Evolutionary conservation across 2,888 invertebrate genomes (phyloP).

Genomic region (Oligia strigilis): DNA sequence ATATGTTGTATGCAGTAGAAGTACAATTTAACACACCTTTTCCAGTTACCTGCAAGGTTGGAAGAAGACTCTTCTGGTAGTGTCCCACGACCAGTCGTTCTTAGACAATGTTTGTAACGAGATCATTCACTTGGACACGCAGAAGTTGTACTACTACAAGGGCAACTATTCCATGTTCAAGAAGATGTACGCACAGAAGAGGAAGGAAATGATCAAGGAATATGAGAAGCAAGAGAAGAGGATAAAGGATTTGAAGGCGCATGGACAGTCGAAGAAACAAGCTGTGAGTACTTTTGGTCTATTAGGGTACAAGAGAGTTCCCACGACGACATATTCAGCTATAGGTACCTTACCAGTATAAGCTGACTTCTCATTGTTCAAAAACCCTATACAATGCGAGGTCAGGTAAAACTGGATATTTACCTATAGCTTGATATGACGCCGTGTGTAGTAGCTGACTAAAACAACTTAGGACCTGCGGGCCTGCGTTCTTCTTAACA

Average conservation of each 20-base stretch:
- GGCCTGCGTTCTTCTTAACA: not conserved
- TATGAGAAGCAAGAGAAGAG: slow-evolving; percentile 99
- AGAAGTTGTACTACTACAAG: slow-evolving; percentile 98
- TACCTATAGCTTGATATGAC: no score
- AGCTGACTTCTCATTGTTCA: no score
- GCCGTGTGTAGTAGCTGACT: not conserved
- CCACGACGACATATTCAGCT: no score
- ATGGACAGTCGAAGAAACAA: slow-evolving; percentile 98
- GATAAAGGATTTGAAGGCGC: slow-evolving; percentile 98
- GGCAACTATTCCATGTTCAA: slow-evolving; percentile 99
- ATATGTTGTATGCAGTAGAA: not conserved
- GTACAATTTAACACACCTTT: not conserved
- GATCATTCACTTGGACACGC: slow-evolving; percentile 98
- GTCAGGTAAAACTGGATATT: no score
- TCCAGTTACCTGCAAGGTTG: slow-evolving; percentile 97
- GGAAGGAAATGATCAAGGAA: slow-evolving; percentile 98
- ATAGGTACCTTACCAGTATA: no score
- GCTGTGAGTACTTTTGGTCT: slow-evolving; percentile 90
- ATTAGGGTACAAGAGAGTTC: not conserved
- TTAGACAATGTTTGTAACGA: slow-evolving; percentile 99
- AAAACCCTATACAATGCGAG: no score
- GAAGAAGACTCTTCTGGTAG: slow-evolving; percentile 99
- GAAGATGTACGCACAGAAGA: slow-evolving; percentile 99
- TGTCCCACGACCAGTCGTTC: slow-evolving; percentile 99
- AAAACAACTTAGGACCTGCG: not conserved